A percentile compares a stretch with the other conserved stretches of the same genome.
Evolutionary conservation across 2,113 vertebrate genomes (phyloP).

Genomic region (Hippoglossus stenolepis): DNA sequence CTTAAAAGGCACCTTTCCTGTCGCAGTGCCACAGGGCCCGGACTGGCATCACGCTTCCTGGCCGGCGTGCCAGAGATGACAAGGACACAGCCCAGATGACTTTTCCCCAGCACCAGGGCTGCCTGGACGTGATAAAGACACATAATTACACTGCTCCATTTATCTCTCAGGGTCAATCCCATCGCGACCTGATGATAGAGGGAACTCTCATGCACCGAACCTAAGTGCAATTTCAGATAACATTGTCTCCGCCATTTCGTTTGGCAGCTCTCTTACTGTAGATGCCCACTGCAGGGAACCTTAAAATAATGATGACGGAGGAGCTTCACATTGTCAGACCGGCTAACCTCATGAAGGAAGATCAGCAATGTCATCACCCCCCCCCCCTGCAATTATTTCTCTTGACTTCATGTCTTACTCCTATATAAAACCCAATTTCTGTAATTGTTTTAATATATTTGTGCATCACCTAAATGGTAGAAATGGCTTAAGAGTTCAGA

Average conservation of each 20-base stretch:
- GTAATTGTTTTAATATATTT: neutral
- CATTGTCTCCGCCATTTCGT: constrained; percentile 71
- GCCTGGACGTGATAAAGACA: constrained; percentile 77
- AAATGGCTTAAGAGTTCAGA: neutral
- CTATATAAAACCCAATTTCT: constrained; percentile 2
- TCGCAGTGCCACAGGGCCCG: constrained; percentile 43
- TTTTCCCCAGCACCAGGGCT: constrained; percentile 52
- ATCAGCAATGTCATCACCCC: constrained; percentile 21
- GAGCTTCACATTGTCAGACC: constrained; percentile 13
- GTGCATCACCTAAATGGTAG: too few relatives aligned
- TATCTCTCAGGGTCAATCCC: constrained; percentile 73
- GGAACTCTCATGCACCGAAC: constrained; percentile 56
- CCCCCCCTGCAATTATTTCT: neutral
- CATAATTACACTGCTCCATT: constrained; percentile 74
- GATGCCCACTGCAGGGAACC: constrained; percentile 43
- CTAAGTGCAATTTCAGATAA: constrained; percentile 79
- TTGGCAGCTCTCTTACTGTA: constrained; percentile 46
- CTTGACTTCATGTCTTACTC: neutral
- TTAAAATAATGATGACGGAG: constrained; percentile 56
- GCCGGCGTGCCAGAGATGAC: constrained; percentile 63
- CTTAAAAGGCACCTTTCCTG: constrained; percentile 70
- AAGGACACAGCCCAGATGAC: constrained; percentile 71
- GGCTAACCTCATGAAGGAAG: constrained; percentile 34
- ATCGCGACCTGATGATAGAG: constrained; percentile 64
- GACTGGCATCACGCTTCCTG: constrained; percentile 40